A percentile compares a stretch with the other conserved stretches of the same genome.
phyloP scores from a whole-genome alignment of 2,113 vertebrate species.

The Corythornis madagascariensis region DNA sequence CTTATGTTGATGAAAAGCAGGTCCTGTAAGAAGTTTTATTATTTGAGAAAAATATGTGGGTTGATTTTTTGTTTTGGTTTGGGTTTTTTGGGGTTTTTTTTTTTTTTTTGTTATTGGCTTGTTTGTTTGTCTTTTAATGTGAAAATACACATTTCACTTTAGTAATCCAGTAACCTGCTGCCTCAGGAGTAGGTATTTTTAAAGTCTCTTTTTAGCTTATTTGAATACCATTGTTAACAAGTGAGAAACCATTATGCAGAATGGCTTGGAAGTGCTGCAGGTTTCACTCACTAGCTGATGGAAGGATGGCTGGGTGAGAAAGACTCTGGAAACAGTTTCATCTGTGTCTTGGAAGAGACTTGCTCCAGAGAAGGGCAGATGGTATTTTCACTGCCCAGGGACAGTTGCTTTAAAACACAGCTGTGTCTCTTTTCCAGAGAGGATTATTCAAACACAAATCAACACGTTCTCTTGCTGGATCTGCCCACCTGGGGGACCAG shows the following conservation, averaged over 20 bases:
- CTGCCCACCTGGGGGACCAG: not conserved
- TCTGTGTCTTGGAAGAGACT: not conserved
- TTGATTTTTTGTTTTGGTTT: not conserved
- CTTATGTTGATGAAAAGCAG: not conserved
- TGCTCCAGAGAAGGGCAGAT: not conserved
- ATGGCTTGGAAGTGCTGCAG: not conserved
- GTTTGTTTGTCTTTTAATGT: not conserved
- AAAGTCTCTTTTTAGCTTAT: not conserved
- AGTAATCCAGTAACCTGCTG: not conserved
- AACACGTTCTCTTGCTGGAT: not conserved
- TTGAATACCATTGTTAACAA: not conserved
- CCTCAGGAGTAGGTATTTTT: not conserved
- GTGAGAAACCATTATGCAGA: not conserved
- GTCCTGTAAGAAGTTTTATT: not conserved
- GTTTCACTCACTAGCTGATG: accelerated
- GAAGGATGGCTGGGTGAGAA: not conserved
- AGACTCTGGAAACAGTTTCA: not conserved
- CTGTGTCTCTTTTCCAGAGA: not conserved
- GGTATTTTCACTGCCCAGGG: not conserved
- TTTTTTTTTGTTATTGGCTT: too few relatives aligned
- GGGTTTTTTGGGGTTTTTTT: not conserved
- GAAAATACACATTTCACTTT: not conserved
- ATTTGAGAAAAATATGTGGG: not conserved
- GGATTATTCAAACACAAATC: not conserved
- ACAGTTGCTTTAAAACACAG: not conserved